These are phyloP conservation scores for Sinocyclocheilus anophthalmus DNA, from an alignment of 2,113 vertebrate species.

Conservation along the genomic window DNA sequence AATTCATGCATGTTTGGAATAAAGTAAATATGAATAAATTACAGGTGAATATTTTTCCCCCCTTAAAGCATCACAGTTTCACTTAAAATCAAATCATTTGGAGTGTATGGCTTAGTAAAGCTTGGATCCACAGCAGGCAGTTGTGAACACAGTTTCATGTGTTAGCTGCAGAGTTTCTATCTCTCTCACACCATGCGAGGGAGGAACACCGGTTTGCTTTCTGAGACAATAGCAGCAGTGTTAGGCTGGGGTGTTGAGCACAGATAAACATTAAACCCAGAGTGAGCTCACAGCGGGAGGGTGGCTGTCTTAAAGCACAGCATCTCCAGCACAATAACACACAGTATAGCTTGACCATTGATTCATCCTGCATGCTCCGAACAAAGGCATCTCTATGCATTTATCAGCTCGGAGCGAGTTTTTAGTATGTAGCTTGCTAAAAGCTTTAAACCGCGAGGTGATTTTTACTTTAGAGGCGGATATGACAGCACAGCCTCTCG, in stretches of 20 bases:
- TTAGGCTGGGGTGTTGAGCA: conserved; percentile 29
- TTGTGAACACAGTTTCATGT: conserved; percentile 32
- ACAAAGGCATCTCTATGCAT: conserved; percentile 47
- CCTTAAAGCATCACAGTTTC: background rate
- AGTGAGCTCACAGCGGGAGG: conserved; percentile 37
- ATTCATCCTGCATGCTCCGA: conserved; percentile 45
- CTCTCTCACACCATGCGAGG: conserved; percentile 9
- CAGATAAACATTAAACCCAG: conserved; percentile 44
- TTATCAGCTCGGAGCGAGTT: background rate
- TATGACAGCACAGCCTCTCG: background rate
- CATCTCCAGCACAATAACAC: conserved; percentile 38
- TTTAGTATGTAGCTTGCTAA: conserved; percentile 13
- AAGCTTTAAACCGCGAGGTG: conserved; percentile 10
- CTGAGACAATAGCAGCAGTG: conserved; percentile 37
- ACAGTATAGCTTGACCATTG: conserved; percentile 21
- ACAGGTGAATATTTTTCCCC: background rate
- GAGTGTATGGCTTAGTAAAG: background rate
- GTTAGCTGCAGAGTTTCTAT: conserved; percentile 19
- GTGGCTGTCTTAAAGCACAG: conserved; percentile 27
- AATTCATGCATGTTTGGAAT: background rate
- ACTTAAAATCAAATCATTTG: background rate
- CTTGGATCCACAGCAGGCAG: conserved; percentile 2
- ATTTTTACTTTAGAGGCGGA: conserved; percentile 20
- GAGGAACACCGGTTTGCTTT: conserved; percentile 26
- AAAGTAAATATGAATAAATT: background rate